Conservation (phyloP, 2,888 invertebrate species). For the Philereme vetulata region DNA sequence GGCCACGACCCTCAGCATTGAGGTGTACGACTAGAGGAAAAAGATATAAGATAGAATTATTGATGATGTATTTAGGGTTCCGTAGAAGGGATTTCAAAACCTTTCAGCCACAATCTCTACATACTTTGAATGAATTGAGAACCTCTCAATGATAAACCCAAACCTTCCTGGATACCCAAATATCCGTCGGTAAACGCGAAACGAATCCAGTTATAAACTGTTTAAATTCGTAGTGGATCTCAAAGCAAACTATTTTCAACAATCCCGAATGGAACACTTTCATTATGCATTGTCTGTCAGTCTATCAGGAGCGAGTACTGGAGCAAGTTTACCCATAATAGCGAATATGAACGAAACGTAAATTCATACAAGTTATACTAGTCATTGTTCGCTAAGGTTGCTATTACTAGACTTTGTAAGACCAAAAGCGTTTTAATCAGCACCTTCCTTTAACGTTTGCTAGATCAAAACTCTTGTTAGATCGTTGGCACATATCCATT, state of each 20-base stretch:
- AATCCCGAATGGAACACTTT: constrained; percentile 27
- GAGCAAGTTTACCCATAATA: constrained; percentile 21
- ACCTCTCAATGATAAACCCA: background rate
- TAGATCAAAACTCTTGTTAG: too few species aligned
- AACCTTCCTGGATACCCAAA: background rate
- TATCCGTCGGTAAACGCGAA: background rate
- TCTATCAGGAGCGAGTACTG: constrained; percentile 25
- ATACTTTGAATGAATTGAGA: background rate
- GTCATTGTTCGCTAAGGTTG: constrained; percentile 12
- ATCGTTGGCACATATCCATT: too few species aligned
- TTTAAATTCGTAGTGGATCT: constrained; percentile 22
- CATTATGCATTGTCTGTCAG: constrained; percentile 38
- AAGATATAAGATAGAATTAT: too few species aligned
- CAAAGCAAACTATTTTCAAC: constrained; percentile 28
- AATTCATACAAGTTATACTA: constrained; percentile 6
- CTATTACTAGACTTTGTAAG: too few species aligned
- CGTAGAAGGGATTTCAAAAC: too few species aligned
- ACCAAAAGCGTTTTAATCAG: too few species aligned
- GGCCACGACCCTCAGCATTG: too few species aligned
- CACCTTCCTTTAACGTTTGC: background rate
- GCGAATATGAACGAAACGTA: constrained; percentile 18
- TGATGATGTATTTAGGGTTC: too few species aligned
- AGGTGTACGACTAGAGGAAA: too few species aligned
- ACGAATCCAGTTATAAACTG: constrained; percentile 13
- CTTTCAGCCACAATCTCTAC: background rate